Base-by-base conservation (phyloP, 1,140 invertebrate species). In the Cataglyphis hispanica region DNA sequence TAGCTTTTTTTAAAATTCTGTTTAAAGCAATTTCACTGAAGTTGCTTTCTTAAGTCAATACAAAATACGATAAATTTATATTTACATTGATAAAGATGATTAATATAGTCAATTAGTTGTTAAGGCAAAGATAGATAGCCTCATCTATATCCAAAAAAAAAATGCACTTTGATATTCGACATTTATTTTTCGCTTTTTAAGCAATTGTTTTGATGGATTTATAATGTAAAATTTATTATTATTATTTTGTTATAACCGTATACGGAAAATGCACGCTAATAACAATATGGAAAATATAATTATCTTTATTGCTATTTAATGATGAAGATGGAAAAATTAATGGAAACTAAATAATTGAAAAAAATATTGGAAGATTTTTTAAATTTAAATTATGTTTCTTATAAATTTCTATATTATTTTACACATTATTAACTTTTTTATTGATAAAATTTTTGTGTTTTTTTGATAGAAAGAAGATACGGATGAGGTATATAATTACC, bases 1-100 rank as follows among this genome's bases (percentile, higher is more conserved):
- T 19, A 53, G 8, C 10, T 5, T 37, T 25, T 0, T 0, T 78
- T 6, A 53, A 53, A 34, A 53, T 37, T 37, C 7, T 67, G 56
- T 25, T 5, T 10, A n/a, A 11, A 27, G 0, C 25, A 25, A n/a
- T 50, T 64, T 69, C 16, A 16, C 0, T 40, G 63, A 1, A 40
- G 16, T 40, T 13, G 7, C 22, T 25, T 25, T 69, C 22, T 67
- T 22, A 67, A 66, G 19, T 13, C 40, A n/a, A 50, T 8, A 63
- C 4, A 5, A 43, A 40, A 19, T 10, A 16, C 5, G 22, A 69
- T 72, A 58, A 81, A 43, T 58, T 81, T 46, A 31, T 60, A 81
- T 81, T 80, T 81, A 81, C 22, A 43, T 60, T 60, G 66, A 81
- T 58, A 72, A 53, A 60, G 31, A 67, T 40, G 31, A 31, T 80